Evolutionary conservation across 2,113 vertebrate species (phyloP), one percentile per base, ranked within the genome.

Genomic region (Sturnus vulgaris): DNA sequence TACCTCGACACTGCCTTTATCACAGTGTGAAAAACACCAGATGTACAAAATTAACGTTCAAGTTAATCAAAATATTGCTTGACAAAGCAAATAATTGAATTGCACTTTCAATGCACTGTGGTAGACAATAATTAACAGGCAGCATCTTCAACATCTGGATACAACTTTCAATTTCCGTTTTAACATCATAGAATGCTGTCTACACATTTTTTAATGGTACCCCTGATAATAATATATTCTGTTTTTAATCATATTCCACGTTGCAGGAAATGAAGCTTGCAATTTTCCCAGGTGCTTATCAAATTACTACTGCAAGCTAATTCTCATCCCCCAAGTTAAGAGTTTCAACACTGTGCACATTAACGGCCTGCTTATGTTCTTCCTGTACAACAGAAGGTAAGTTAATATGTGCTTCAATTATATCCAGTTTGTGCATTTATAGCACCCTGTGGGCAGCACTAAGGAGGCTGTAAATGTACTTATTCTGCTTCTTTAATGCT

Each of bases 171-270:
- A 98, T 99, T 99, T 99, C 98, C 98, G 98, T 98, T 98, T 98
- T 98, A 98, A 97, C 98, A 98, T 98, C 98, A 98, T 92, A 98
- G 97, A 99, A 98, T 98, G 98, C 98, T 98, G 98, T 99, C 99
- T 99, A 98, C 98, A 99, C 98, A 98, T 98, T 99, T 99, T 98
- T 99, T 99, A 99, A 99, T 99, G 98, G 98, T 97, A 98, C 99
- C 99, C 98, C 95, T 98, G 99, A 98, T 98, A 99, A 99, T 99
- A 99, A 99, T 99, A 99, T 98, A 98, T 98, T 98, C 98, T 98
- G 98, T 97, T 99, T 99, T 99, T 99, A 99, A 99, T 99, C 98
- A 99, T 99, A 99, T 99, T 99, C 98, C 98, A 98, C 95, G 86
- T 98, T 98, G 97, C 97, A 98, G 98, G 97, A 98, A 98, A 98